phyloP scores from a whole-genome alignment of 2,797 vertebrate species.

The Alcedo atthis region DNA sequence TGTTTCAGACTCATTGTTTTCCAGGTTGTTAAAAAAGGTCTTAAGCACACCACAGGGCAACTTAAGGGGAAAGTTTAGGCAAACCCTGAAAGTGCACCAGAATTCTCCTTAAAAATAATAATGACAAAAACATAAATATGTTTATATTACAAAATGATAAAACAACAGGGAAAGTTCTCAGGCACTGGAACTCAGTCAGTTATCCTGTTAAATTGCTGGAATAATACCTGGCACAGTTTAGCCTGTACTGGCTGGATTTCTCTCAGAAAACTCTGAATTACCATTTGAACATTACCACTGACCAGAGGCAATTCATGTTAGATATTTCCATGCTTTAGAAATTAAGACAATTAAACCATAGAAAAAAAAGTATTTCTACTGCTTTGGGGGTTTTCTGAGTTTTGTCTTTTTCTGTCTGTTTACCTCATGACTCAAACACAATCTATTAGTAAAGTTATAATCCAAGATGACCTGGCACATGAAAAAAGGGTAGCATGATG shows the following conservation, averaged over 20 bases:
- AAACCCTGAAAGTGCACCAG: neutral
- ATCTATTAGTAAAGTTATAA: neutral
- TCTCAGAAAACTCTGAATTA: neutral
- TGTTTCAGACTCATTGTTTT: neutral
- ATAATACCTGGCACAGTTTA: neutral
- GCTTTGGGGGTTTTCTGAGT: rapidly evolving
- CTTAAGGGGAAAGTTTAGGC: neutral
- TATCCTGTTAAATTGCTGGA: neutral
- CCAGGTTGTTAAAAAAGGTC: neutral
- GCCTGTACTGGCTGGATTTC: neutral
- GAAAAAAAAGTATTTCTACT: neutral
- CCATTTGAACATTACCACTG: neutral
- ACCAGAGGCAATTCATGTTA: neutral
- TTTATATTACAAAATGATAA: neutral
- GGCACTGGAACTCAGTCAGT: neutral
- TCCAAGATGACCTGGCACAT: neutral
- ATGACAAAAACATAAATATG: neutral
- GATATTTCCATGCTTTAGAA: neutral
- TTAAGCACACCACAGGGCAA: neutral
- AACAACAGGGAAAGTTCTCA: neutral
- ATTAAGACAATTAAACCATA: neutral
- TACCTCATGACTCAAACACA: neutral
- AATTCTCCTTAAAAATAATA: neutral
- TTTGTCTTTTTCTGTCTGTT: neutral
- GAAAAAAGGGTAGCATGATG: neutral